A percentile compares a stretch with the other conserved stretches of the same genome.
phyloP scores from a whole-genome alignment of 2,113 vertebrate genomes.

The Lophochroa leadbeateri region DNA sequence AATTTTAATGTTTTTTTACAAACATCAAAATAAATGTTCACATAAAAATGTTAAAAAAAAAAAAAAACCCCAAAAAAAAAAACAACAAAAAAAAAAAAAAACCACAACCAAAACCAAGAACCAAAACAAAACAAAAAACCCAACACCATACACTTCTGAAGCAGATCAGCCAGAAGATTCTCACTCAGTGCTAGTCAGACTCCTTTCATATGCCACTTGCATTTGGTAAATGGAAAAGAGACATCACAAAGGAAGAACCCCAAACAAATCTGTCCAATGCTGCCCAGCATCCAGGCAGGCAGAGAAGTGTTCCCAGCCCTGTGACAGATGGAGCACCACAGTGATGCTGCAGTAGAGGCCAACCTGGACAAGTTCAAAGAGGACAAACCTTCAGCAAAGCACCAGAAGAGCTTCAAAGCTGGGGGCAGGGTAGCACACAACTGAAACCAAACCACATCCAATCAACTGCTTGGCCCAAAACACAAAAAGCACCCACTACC shows the following conservation, averaged over 20 bases:
- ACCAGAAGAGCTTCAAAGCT: background rate
- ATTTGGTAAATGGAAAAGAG: background rate
- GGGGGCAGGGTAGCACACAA: background rate
- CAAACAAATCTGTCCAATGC: rapidly evolving
- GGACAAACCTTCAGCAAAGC: background rate
- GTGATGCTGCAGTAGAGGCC: background rate
- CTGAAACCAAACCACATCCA: background rate
- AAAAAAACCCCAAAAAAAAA: background rate
- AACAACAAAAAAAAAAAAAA: too few species aligned
- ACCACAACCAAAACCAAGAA: too few species aligned
- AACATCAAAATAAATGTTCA: too few species aligned
- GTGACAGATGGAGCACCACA: background rate
- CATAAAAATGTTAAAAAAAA: too few species aligned
- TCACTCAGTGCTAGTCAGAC: background rate
- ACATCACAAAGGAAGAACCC: background rate
- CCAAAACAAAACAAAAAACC: too few species aligned
- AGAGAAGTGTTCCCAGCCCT: background rate
- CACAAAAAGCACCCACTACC: background rate
- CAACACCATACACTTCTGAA: background rate
- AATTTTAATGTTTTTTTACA: too few species aligned
- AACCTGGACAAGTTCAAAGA: background rate
- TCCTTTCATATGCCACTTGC: rapidly evolving
- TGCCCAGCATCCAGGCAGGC: background rate
- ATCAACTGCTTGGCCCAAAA: background rate
- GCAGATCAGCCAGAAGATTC: background rate